These are phyloP conservation scores for Manis javanica DNA, from an alignment of 2,797 vertebrate species.

Conservation along the genomic window DNA sequence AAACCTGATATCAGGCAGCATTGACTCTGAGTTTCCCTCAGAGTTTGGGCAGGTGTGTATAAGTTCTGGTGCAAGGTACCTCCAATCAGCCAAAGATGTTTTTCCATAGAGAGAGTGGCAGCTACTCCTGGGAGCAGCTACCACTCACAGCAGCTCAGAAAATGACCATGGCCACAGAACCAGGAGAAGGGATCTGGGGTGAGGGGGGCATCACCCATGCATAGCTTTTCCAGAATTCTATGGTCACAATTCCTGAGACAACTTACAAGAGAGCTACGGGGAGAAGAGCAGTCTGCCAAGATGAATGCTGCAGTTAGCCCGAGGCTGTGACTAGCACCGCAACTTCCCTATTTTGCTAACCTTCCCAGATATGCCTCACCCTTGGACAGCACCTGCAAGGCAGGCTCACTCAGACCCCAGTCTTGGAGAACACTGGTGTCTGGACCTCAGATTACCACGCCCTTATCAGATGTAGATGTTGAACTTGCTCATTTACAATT, in stretches of 20 bases:
- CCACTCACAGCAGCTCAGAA: background rate
- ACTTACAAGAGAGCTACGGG: background rate
- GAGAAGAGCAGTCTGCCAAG: background rate
- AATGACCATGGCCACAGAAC: background rate
- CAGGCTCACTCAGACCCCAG: background rate
- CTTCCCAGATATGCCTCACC: background rate
- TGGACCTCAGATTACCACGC: background rate
- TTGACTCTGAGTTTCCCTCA: background rate
- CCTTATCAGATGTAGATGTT: background rate
- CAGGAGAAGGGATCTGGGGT: background rate
- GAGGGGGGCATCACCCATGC: background rate
- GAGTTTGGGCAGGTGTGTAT: background rate
- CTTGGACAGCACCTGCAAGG: background rate
- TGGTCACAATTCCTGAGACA: background rate
- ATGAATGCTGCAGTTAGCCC: background rate
- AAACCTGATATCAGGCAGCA: background rate
- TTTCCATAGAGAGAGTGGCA: background rate
- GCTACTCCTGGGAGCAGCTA: background rate
- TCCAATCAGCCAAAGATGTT: background rate
- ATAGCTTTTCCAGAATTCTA: background rate
- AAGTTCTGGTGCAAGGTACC: background rate
- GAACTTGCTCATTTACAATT: background rate
- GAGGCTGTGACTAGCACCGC: background rate
- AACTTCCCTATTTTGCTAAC: background rate
- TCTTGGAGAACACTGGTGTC: background rate